Percentiles rank a stretch among this genome's conserved stretches.
These are phyloP conservation scores for Xanthia togata DNA, from an alignment of 2,888 invertebrate genomes.

Conservation along the genomic window DNA sequence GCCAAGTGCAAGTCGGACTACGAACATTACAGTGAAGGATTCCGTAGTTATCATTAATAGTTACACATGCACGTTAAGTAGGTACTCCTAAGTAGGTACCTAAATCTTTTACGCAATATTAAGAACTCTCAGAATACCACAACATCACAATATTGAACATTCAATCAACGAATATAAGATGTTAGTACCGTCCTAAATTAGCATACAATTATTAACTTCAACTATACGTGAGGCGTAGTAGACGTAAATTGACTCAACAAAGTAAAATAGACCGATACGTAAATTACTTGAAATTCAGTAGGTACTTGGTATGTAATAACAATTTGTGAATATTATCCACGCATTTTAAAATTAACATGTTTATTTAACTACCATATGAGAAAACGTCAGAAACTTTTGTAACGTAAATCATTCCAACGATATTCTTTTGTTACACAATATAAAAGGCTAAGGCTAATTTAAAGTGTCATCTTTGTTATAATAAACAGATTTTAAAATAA, in stretches of 20 bases:
- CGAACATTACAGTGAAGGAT: background rate
- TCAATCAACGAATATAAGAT: slow-evolving; percentile 38
- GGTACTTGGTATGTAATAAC: background rate
- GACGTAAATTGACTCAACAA: slow-evolving; percentile 28
- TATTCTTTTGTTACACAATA: slow-evolving; percentile 9
- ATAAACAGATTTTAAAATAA: slow-evolving; percentile 28
- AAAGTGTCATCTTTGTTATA: background rate
- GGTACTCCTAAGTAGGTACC: too few species aligned
- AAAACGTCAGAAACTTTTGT: background rate
- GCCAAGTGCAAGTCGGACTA: background rate
- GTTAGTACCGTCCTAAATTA: slow-evolving; percentile 37
- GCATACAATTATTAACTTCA: slow-evolving; percentile 19
- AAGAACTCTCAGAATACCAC: too few species aligned
- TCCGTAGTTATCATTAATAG: background rate
- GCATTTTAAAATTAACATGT: background rate
- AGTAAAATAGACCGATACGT: slow-evolving; percentile 22
- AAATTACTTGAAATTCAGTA: slow-evolving; percentile 6
- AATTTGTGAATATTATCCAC: slow-evolving; percentile 23
- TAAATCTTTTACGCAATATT: too few species aligned
- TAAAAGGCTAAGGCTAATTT: slow-evolving; percentile 18
- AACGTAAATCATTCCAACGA: background rate
- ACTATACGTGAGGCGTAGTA: slow-evolving; percentile 16
- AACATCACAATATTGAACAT: background rate
- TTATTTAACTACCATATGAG: too few species aligned
- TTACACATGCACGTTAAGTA: background rate